Evolutionary conservation across 2,888 invertebrate genomes (phyloP).

Genomic region (Tortrix viridana): DNA sequence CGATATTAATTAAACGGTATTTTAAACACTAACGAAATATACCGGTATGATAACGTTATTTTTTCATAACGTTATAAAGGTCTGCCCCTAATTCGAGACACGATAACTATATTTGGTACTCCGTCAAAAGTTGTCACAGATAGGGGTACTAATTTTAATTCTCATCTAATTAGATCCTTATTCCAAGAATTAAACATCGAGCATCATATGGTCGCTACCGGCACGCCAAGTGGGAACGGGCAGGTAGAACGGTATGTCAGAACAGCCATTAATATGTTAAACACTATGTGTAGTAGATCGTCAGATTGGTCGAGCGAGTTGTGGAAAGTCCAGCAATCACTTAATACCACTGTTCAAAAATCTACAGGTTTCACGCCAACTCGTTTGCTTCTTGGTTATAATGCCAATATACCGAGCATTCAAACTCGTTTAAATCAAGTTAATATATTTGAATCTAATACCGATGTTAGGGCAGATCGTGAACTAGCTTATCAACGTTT

Average conservation of each 20-base stretch:
- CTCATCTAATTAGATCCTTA: neutral
- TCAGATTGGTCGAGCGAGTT: conserved; percentile 42
- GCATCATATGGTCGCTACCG: conserved; percentile 3
- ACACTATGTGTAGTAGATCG: conserved; percentile 27
- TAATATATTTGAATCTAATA: neutral
- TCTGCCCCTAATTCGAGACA: conserved; percentile 35
- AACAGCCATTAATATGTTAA: conserved; percentile 40
- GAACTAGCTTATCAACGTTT: neutral
- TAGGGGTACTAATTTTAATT: conserved; percentile 2
- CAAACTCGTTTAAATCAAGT: neutral
- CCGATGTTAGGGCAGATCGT: neutral
- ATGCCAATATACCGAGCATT: neutral
- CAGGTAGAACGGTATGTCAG: conserved; percentile 39
- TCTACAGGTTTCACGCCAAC: neutral
- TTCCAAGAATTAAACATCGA: neutral
- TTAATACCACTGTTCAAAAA: conserved; percentile 6
- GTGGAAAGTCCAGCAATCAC: conserved; percentile 35
- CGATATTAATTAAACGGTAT: too few species aligned
- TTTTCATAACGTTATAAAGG: too few species aligned
- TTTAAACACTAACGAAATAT: too few species aligned
- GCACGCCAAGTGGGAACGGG: conserved; percentile 33
- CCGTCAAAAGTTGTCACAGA: conserved; percentile 1
- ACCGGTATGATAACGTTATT: too few species aligned
- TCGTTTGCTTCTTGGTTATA: neutral
- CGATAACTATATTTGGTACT: neutral